Base-by-base conservation (phyloP, 2,888 invertebrate species). In the Scrobipalpa costella region DNA sequence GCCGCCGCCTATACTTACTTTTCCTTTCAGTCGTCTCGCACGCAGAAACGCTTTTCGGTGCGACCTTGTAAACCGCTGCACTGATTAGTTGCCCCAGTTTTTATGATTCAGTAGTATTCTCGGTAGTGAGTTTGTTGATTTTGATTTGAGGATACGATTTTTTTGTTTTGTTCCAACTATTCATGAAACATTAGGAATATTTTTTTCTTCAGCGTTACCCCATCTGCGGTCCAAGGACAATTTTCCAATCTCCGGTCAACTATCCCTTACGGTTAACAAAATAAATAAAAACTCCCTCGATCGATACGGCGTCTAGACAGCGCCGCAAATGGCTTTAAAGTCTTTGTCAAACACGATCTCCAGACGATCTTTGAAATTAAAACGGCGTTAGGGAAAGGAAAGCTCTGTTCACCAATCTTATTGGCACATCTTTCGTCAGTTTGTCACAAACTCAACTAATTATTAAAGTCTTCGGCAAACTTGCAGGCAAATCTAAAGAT, bases 11-110 rank as follows among this genome's bases (percentile, higher is more conserved):
- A 27, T 33, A 13, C 33, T 33, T 83, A 90, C 90, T 90, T 90
- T 90, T 90, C 88, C 90, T 90, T 90, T 90, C 90, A 83, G 81
- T 73, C 71, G 73, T 71, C 78, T 75, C 73, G 70, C 78, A 73
- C 80, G 75, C 83, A 79, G 84, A 85, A 84, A 86, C 83, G 80
- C 76, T 81, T 85, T 87, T 83, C 80, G 81, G 78, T 74, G 70
- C 79, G 87, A 86, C 88, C 88, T 84, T 83, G 84, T 88, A 85
- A 88, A 85, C 84, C 76, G 74, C 81, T 62, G 65, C 63, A 65
- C 64, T 60, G 59, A 65, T 65, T 62, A 59, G 59, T 52, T 62
- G 49, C 58, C 57, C 57, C 61, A 61, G 27, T 62, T 64, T 61
- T 58, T 61, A 34, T 49, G 33, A 61, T 58, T 40, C 58, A 58